These are phyloP conservation scores for Nezara viridula DNA, from an alignment of 2,888 invertebrate genomes.

Conservation along the genomic window DNA sequence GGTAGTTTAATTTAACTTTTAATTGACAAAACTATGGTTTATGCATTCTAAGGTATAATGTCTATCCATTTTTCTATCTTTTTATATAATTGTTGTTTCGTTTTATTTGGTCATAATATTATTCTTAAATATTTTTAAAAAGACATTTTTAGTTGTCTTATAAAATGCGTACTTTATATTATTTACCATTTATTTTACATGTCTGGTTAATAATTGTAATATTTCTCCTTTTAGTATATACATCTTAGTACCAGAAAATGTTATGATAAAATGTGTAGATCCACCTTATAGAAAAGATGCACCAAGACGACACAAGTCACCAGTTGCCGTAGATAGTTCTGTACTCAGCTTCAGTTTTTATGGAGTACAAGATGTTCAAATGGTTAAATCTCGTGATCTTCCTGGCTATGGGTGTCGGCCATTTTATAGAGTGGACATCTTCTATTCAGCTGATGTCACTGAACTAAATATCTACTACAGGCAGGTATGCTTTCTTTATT, in stretches of 20 bases:
- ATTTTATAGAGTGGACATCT: constrained; percentile 34
- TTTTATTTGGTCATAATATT: no score
- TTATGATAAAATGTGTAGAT: not conserved
- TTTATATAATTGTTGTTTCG: no score
- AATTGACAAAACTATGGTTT: no score
- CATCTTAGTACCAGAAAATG: not conserved
- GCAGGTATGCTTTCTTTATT: constrained; percentile 17
- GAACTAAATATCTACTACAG: not conserved
- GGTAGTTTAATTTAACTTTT: no score
- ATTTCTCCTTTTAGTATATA: not conserved
- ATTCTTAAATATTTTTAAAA: no score
- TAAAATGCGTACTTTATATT: no score
- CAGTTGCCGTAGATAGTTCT: not conserved
- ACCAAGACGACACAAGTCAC: not conserved
- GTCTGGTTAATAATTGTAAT: not conserved
- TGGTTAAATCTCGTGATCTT: not conserved
- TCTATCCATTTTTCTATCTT: no score
- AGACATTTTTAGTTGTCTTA: no score
- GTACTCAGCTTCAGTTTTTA: not conserved
- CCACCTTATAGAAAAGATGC: not conserved
- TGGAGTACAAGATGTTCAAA: not conserved
- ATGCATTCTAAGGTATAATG: no score
- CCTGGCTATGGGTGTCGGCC: not conserved
- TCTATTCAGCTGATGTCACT: not conserved
- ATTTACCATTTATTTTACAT: no score